Evolutionary conservation across 2,888 invertebrate species (phyloP), one percentile per base, ranked within the genome.

Genomic region (Tortrix viridana): DNA sequence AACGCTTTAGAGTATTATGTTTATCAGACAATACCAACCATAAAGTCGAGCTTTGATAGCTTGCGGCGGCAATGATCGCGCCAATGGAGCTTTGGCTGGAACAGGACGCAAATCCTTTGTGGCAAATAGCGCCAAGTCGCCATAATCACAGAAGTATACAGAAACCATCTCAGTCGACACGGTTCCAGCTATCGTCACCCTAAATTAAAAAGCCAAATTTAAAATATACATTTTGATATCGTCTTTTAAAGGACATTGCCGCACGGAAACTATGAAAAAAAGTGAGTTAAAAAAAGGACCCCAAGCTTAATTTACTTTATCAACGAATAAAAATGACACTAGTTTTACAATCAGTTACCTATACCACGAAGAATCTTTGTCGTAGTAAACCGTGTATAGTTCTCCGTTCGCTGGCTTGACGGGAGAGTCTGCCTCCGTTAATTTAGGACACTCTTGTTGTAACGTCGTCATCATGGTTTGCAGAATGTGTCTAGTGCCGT

Each of bases 311-410:
- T 26, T 9, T 26, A 26, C 7, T 26, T 26, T 9, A 9, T 26
- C 26, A 26, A 26, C 26, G 9, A n/a, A n/a, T n/a, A n/a, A n/a
- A n/a, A 9, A 9, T 26, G 3, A 3, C 9, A 26, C 26, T 26
- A 26, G 9, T 26, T 9, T 9, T 26, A 26, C 9, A 12, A 26
- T 26, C 2, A 44, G 86, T 79, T 84, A 96, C 96, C 96, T 94
- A 82, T 96, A 96, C 95, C 96, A 97, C 22, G 92, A 88, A 2
- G 93, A 89, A 75, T 96, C 95, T 48, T 94, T 94, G 6, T 81
- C 85, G 75, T 95, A 94, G 73, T 92, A 93, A 0, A 94, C 95
- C 0, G 96, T 95, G 80, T 95, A 96, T 32, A 95, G 92, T 74
- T 94, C 93, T 0, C 96, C 96, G 75, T 71, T 94, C 69, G 78